A percentile compares a stretch with the other conserved stretches of the same genome.
Evolutionary conservation across 1,140 invertebrate genomes (phyloP).

Genomic region (Dendroctonus valens): DNA sequence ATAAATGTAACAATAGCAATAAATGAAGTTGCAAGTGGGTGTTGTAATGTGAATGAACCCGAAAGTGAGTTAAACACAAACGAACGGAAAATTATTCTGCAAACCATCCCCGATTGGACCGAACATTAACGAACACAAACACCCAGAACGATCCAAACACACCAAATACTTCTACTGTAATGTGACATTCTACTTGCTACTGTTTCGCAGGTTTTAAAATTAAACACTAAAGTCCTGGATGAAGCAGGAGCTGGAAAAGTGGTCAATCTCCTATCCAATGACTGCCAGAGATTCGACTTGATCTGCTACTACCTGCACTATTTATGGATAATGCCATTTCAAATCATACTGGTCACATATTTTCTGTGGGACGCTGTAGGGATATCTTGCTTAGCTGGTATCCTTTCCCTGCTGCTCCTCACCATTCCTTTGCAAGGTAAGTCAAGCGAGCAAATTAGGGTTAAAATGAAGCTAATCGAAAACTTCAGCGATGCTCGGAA

Average conservation of each 20-base stretch:
- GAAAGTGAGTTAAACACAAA: too few species aligned
- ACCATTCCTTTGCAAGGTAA: slow-evolving; percentile 68
- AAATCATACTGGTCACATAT: slow-evolving; percentile 56
- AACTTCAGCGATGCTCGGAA: slow-evolving; percentile 54
- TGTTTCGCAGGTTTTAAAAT: slow-evolving; percentile 56
- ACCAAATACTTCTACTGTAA: too few species aligned
- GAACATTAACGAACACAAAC: too few species aligned
- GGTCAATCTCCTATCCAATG: slow-evolving; percentile 82
- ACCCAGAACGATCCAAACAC: too few species aligned
- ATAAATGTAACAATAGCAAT: too few species aligned
- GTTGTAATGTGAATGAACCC: neutral
- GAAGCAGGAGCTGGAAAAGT: slow-evolving; percentile 77
- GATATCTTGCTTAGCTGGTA: slow-evolving; percentile 67
- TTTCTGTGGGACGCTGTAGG: slow-evolving; percentile 71
- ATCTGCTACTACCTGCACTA: slow-evolving; percentile 62
- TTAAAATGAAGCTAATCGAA: neutral
- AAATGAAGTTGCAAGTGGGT: too few species aligned
- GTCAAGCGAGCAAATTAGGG: slow-evolving; percentile 16
- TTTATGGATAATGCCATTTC: slow-evolving; percentile 69
- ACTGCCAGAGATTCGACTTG: slow-evolving; percentile 65
- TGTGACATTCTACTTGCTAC: too few species aligned
- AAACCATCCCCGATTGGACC: too few species aligned
- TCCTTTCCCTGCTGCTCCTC: slow-evolving; percentile 59
- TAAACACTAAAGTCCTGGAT: slow-evolving; percentile 64
- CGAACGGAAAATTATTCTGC: too few species aligned